Evolutionary conservation across 2,113 vertebrate species (phyloP).

Genomic region (Oreochromis spilurus): DNA sequence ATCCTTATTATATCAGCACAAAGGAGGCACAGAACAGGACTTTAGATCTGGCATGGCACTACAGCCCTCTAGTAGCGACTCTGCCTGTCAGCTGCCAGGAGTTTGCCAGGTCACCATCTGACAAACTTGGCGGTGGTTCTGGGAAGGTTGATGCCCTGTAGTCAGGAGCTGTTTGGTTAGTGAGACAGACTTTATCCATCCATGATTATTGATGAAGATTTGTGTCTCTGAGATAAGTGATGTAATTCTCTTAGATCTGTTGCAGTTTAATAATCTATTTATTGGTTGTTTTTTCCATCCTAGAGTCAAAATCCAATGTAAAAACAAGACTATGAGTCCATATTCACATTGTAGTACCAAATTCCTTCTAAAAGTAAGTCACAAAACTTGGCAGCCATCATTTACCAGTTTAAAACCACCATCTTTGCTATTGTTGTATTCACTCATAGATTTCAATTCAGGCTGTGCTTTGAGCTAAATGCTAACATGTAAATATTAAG

Average conservation of each 20-base stretch:
- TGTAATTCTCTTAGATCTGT: background rate
- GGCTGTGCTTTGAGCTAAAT: background rate
- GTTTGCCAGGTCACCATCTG: constrained; percentile 33
- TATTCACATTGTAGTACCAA: background rate
- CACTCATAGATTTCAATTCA: background rate
- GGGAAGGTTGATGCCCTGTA: constrained; percentile 45
- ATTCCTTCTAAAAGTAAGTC: background rate
- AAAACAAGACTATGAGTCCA: background rate
- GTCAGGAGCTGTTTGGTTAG: constrained; percentile 11
- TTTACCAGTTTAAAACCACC: background rate
- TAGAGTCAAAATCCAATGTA: background rate
- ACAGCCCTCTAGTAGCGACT: background rate
- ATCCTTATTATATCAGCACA: constrained; percentile 67
- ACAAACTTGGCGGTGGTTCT: constrained; percentile 50
- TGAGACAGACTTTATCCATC: background rate
- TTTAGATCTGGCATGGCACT: constrained; percentile 39
- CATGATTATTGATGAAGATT: background rate
- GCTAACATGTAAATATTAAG: background rate
- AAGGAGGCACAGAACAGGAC: constrained; percentile 32
- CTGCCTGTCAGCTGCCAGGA: constrained; percentile 34
- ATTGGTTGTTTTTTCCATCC: background rate
- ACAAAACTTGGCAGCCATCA: background rate
- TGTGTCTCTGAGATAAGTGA: background rate
- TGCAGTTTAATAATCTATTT: background rate
- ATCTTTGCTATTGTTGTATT: background rate